Evolutionary conservation across 2,888 invertebrate genomes (phyloP).

Genomic region (Harpalus rufipes): DNA sequence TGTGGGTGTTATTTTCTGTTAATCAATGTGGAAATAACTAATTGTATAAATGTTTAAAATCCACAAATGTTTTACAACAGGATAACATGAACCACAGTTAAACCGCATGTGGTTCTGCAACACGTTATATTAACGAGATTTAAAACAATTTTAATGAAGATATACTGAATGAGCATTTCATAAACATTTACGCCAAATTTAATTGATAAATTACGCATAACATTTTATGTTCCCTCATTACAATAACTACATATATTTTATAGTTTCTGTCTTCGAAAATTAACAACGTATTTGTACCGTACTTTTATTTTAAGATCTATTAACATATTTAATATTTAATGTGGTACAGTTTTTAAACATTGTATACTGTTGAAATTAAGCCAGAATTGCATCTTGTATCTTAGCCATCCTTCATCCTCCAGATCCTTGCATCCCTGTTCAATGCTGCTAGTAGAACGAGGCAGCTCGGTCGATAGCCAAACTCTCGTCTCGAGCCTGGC

Average conservation of each 20-base stretch:
- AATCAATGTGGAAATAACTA: no score
- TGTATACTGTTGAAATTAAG: background rate
- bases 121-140: constrained; percentile 22
- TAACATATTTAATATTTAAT: no score
- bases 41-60: no score
- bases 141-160: constrained; percentile 22
- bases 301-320: no score
- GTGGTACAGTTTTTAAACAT: background rate
- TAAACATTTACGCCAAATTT: background rate
- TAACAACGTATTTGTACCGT: no score
- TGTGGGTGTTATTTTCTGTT: no score
- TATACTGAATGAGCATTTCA: background rate
- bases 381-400: background rate
- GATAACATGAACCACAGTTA: no score
- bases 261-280: no score
- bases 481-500: constrained; percentile 15
- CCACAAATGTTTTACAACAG: no score
- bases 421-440: constrained; percentile 15
- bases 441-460: constrained; percentile 1
- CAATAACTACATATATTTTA: no score
- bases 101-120: background rate
- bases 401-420: background rate
- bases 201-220: no score
- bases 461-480: constrained; percentile 35
- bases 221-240: no score